Base-by-base conservation (phyloP, 2,888 invertebrate species). In the Eremobia ochroleuca region DNA sequence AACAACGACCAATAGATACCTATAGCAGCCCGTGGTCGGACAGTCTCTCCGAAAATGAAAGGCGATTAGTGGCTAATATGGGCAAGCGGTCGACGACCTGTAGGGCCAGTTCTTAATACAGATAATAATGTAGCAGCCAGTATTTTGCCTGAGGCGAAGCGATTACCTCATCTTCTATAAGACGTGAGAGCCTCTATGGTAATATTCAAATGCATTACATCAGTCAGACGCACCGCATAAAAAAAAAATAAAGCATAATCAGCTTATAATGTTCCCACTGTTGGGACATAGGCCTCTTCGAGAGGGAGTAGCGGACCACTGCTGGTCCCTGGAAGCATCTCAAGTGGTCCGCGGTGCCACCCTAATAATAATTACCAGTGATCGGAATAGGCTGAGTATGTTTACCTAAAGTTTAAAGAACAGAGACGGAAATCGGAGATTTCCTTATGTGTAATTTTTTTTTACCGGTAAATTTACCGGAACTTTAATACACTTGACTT, bases 41-140 rank as follows among this genome's bases (percentile, higher is more conserved):
- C 55, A 73, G 28, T 15, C 49, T 65, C 65, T 65, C 18, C 31
- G 43, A 81, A 75, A 66, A 78, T 46, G 78, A 79, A 79, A 79
- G 78, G 59, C 34, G 15, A 75, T 66, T 66, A 75, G 25, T 13
- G 11, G 34, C 25, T 59, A 52, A 43, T 37, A 81, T 58, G 65
- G 58, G 15, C 58, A 52, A 21, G 43, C 61, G 82, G 59, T 75
- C 52, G 21, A 52, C 37, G 78, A 61, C 76, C 43, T 8, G 28
- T 52, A 81, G 82, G 78, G 82, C 75, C 59, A 31, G 75, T 75
- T 65, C 3, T 65, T 18, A 11, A 40, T 0, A 40, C 31, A 21
- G 9, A 64, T 31, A 55, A 81, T 49, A 28, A 65, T 34, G n/a
- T 15, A 65, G 25, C 28, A 34, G 31, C 18, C 49, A 25, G 58